Percentiles rank a stretch among this genome's conserved stretches.
Conservation (phyloP, 2,888 invertebrate genomes). For the Barypeithes pellucidus region DNA sequence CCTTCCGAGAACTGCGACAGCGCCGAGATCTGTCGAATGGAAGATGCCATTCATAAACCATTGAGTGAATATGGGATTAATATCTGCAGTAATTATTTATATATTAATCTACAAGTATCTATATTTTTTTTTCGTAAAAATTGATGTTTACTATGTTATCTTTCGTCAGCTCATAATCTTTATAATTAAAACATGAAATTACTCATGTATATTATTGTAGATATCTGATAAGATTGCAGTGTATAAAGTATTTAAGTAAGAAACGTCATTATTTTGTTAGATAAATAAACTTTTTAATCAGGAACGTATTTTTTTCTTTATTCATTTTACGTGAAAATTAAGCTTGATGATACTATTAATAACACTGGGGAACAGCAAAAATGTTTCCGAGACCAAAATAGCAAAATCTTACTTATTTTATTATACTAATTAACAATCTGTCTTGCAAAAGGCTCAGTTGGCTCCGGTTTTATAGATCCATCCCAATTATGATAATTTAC, state of each 20-base stretch:
- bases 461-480: too few species aligned
- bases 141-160: conserved; percentile 10
- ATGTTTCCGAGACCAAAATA: too few species aligned
- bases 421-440: too few species aligned
- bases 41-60: not conserved
- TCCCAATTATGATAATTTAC: too few species aligned
- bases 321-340: too few species aligned
- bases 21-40: not conserved
- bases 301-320: not conserved
- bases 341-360: too few species aligned
- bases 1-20: not conserved
- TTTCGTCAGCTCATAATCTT: conserved; percentile 9
- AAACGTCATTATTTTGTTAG: conserved; percentile 43
- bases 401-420: too few species aligned
- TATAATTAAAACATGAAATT: conserved; percentile 4
- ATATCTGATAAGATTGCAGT: conserved; percentile 32
- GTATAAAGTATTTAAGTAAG: conserved; percentile 41
- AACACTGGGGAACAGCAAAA: too few species aligned
- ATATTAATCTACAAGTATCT: not conserved
- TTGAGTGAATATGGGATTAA: not conserved
- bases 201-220: conserved; percentile 26
- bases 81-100: too few species aligned
- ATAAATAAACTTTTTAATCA: conserved; percentile 30
- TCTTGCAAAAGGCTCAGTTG: too few species aligned
- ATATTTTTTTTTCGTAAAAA: conserved; percentile 15